Evolutionary conservation across 2,113 vertebrate genomes (phyloP).

Genomic region (Burhinus bistriatus): DNA sequence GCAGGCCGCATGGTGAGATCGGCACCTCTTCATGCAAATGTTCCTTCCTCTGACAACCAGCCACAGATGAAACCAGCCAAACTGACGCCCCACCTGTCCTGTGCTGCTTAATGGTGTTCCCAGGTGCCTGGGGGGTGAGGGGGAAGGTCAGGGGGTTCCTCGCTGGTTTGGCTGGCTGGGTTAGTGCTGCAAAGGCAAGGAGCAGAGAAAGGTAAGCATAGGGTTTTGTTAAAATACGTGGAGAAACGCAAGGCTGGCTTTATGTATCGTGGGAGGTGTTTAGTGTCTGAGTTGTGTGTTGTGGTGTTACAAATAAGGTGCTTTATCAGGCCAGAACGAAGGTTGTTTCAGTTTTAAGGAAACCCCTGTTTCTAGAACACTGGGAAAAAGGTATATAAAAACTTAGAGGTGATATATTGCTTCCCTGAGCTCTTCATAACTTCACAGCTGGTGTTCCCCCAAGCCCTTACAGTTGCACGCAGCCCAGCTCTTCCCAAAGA

Average conservation of each 20-base stretch:
- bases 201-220: fast-evolving
- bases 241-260: fast-evolving
- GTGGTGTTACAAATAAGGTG: not conserved
- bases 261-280: not conserved
- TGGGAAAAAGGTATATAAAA: fast-evolving
- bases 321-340: not conserved
- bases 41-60: not conserved
- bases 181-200: too few relatives aligned
- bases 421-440: fast-evolving
- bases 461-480: fast-evolving
- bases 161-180: fast-evolving
- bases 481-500: not conserved
- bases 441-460: not conserved
- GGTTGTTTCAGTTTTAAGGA: not conserved
- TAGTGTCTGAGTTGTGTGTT: fast-evolving
- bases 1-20: not conserved
- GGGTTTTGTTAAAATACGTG: not conserved
- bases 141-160: too few relatives aligned
- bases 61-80: not conserved
- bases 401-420: fast-evolving
- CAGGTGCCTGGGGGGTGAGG: not conserved
- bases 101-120: too few relatives aligned
- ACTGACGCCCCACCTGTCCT: not conserved
- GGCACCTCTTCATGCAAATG: not conserved
- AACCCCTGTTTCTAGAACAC: fast-evolving